Evolutionary conservation across 2,113 vertebrate genomes (phyloP).

Genomic region (Psilopogon haemacephalus): DNA sequence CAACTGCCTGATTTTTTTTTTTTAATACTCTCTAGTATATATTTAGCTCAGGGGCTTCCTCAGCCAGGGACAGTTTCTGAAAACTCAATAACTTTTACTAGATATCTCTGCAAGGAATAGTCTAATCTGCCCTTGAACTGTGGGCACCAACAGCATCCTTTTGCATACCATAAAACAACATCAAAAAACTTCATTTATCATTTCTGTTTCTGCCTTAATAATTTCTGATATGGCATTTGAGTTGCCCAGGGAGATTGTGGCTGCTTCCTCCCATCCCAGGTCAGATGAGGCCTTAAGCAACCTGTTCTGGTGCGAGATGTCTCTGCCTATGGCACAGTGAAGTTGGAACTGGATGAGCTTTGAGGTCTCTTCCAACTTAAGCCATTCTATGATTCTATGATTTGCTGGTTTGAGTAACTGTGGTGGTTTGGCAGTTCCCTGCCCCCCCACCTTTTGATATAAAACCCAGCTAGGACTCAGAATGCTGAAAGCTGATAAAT

Average conservation of each 20-base stretch:
- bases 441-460: too few species aligned
- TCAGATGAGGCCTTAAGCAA: too few species aligned
- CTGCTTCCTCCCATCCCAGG: too few species aligned
- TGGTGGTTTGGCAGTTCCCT: too few species aligned
- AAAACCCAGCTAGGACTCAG: too few species aligned
- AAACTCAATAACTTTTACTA: neutral
- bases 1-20: neutral
- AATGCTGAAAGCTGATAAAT: too few species aligned
- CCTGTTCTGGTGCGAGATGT: too few species aligned
- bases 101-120: neutral
- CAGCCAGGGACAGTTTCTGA: neutral
- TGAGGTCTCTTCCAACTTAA: too few species aligned
- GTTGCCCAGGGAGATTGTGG: too few species aligned
- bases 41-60: neutral
- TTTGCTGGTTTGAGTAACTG: neutral
- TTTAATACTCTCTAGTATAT: neutral
- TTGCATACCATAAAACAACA: neutral
- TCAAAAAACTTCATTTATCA: neutral
- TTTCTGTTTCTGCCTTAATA: neutral
- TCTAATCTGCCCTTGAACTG: neutral
- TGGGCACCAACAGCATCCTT: neutral
- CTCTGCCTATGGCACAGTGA: too few species aligned
- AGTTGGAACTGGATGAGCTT: too few species aligned
- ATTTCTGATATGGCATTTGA: neutral
- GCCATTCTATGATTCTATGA: too few species aligned